Percentiles rank a stretch among this genome's conserved stretches.
Conservation (phyloP, 2,797 vertebrate genomes). For the Oryzias sinensis region DNA sequence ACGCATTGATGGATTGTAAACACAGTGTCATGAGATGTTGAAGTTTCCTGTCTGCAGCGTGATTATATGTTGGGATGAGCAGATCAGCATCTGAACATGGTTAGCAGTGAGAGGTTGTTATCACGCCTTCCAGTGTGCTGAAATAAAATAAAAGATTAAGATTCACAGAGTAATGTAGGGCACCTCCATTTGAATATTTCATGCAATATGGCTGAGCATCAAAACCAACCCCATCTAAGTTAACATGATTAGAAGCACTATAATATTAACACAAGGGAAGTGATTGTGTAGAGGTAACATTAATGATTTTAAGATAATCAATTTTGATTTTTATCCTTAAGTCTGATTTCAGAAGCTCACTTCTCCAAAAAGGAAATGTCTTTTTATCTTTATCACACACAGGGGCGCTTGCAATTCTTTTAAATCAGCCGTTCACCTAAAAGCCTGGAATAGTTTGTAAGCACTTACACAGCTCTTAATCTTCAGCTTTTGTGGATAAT, state of each 20-base stretch:
- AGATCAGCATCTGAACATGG: conserved; percentile 49
- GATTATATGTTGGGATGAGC: conserved; percentile 34
- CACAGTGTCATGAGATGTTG: not conserved
- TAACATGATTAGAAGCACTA: conserved; percentile 54
- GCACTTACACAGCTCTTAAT: conserved; percentile 5
- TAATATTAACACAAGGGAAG: conserved; percentile 50
- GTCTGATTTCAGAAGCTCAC: conserved; percentile 20
- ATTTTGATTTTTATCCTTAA: conserved; percentile 25
- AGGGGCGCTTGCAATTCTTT: conserved; percentile 4
- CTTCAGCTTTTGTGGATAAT: conserved; percentile 25
- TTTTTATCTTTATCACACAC: conserved; percentile 17
- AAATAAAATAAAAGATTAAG: conserved; percentile 12
- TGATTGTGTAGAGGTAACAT: conserved; percentile 28
- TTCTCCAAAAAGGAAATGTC: conserved; percentile 16
- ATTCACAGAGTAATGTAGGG: conserved; percentile 53
- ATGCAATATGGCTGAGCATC: conserved; percentile 42
- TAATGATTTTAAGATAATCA: conserved; percentile 30
- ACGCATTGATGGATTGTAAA: not conserved
- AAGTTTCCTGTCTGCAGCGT: conserved; percentile 11
- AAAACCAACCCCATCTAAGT: conserved; percentile 44
- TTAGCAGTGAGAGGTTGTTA: conserved; percentile 34
- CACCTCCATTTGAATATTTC: conserved; percentile 64
- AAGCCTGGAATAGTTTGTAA: conserved; percentile 27
- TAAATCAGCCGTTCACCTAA: conserved; percentile 9
- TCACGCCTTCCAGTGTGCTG: conserved; percentile 39